Percentiles rank a stretch among this genome's conserved stretches.
Evolutionary conservation across 1,140 invertebrate species (phyloP).

Genomic region (Macrobrachium rosenbergii): DNA sequence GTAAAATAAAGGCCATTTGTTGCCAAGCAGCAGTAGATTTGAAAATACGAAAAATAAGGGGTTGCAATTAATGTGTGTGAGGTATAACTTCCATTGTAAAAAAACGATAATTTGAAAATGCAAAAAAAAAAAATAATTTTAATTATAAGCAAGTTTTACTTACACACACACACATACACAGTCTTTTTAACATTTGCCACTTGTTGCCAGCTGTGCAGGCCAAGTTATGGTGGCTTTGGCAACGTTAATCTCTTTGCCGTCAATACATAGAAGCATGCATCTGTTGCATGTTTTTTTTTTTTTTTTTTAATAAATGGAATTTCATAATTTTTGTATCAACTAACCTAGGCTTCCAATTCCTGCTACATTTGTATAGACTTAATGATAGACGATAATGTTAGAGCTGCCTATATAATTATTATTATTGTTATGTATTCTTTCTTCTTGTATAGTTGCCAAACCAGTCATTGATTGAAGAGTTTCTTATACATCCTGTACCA

Average conservation of each 20-base stretch:
- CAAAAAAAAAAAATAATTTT: no score
- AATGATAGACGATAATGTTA: slow-evolving; percentile 41
- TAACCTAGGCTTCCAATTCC: slow-evolving; percentile 58
- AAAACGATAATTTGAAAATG: no score
- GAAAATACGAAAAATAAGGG: no score
- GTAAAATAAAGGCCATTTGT: slow-evolving; percentile 38
- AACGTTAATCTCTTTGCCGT: not conserved
- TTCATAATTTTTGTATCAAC: slow-evolving; percentile 56
- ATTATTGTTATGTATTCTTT: slow-evolving; percentile 59
- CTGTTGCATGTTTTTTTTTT: slow-evolving; percentile 31
- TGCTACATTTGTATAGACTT: slow-evolving; percentile 60
- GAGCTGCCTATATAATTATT: slow-evolving; percentile 56
- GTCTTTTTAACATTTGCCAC: slow-evolving; percentile 26
- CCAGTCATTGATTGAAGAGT: slow-evolving; percentile 45
- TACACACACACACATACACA: not conserved
- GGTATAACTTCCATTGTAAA: no score
- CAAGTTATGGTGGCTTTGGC: slow-evolving; percentile 12
- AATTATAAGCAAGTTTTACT: no score
- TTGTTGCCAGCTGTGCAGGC: slow-evolving; percentile 31
- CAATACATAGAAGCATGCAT: slow-evolving; percentile 28
- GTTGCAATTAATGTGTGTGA: no score
- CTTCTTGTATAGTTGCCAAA: slow-evolving; percentile 58
- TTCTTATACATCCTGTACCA: slow-evolving; percentile 59
- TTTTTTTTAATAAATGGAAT: slow-evolving; percentile 59
- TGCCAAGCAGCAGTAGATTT: slow-evolving; percentile 48